Percentiles rank a stretch among this genome's conserved stretches.
Evolutionary conservation across 2,113 vertebrate genomes (phyloP).

Genomic region (Hippoglossus stenolepis): DNA sequence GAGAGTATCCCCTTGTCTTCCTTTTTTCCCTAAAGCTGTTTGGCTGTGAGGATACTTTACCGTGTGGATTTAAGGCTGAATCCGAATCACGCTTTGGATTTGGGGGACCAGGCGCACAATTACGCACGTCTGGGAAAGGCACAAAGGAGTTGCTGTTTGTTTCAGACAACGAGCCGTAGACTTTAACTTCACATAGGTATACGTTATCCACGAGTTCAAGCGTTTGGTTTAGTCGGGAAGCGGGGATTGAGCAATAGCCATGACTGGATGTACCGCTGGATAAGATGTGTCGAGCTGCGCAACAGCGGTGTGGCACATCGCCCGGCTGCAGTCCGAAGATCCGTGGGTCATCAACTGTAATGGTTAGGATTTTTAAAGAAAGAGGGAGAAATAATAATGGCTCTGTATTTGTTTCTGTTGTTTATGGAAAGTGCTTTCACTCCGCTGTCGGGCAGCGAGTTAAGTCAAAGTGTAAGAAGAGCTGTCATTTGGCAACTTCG

Average conservation of each 20-base stretch:
- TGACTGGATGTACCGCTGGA: slow-evolving; percentile 59
- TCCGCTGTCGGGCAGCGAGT: background rate
- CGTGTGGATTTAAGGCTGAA: slow-evolving; percentile 53
- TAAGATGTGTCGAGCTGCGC: slow-evolving; percentile 77
- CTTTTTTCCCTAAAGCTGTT: slow-evolving; percentile 45
- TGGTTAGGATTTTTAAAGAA: slow-evolving; percentile 32
- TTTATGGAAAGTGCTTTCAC: background rate
- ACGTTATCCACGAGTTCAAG: slow-evolving; percentile 34
- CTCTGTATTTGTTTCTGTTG: background rate
- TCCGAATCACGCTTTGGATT: slow-evolving; percentile 64
- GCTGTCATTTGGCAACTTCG: slow-evolving; percentile 70
- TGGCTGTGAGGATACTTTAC: slow-evolving; percentile 36
- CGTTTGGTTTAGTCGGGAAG: slow-evolving; percentile 56
- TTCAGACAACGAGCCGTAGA: slow-evolving; percentile 17
- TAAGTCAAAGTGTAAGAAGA: slow-evolving; percentile 45
- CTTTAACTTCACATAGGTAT: slow-evolving; percentile 25
- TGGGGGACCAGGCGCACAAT: slow-evolving; percentile 63
- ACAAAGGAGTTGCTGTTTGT: slow-evolving; percentile 41
- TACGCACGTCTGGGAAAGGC: slow-evolving; percentile 72
- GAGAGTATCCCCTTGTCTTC: slow-evolving; percentile 60
- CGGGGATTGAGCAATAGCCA: slow-evolving; percentile 63
- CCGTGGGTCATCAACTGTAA: slow-evolving; percentile 30
- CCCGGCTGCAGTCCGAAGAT: slow-evolving; percentile 64
- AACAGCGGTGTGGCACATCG: slow-evolving; percentile 78
- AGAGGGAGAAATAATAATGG: background rate